Conservation (phyloP, 2,797 vertebrate species). For the Ctenosaura bakeri region DNA sequence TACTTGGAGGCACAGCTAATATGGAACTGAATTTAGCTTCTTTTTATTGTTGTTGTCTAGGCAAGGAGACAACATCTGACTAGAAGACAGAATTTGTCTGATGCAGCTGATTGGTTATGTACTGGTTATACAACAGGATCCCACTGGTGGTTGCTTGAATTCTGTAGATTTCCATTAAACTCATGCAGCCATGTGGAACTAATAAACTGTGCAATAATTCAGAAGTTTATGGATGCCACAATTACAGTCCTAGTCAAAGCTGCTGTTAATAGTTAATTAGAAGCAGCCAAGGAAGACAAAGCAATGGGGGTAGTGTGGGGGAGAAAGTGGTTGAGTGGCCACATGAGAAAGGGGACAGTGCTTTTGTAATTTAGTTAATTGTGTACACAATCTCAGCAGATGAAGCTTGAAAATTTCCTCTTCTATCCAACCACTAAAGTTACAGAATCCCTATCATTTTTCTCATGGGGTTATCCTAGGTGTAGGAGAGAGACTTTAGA, state of each 20-base stretch:
- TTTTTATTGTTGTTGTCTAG: neutral
- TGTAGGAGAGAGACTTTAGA: neutral
- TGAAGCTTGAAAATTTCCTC: too few species aligned
- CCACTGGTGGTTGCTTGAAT: neutral
- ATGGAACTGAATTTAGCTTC: neutral
- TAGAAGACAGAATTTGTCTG: neutral
- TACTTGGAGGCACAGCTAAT: conserved; percentile 1
- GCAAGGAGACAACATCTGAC: neutral
- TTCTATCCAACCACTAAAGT: too few species aligned
- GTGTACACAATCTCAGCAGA: too few species aligned
- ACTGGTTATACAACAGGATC: neutral
- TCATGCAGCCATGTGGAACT: conserved; percentile 46
- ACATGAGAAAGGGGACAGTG: too few species aligned
- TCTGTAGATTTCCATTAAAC: conserved; percentile 70
- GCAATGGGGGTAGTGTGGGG: too few species aligned
- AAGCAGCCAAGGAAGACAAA: conserved; percentile 5
- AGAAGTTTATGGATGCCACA: conserved; percentile 59
- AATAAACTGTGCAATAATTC: conserved; percentile 55
- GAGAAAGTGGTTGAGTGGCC: neutral
- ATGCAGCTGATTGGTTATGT: neutral
- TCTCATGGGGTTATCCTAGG: too few species aligned
- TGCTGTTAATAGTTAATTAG: conserved; percentile 30
- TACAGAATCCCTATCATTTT: too few species aligned
- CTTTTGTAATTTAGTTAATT: too few species aligned
- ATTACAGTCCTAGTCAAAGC: conserved; percentile 58